Base-by-base conservation (phyloP, 2,113 vertebrate genomes). In the Balaeniceps rex region DNA sequence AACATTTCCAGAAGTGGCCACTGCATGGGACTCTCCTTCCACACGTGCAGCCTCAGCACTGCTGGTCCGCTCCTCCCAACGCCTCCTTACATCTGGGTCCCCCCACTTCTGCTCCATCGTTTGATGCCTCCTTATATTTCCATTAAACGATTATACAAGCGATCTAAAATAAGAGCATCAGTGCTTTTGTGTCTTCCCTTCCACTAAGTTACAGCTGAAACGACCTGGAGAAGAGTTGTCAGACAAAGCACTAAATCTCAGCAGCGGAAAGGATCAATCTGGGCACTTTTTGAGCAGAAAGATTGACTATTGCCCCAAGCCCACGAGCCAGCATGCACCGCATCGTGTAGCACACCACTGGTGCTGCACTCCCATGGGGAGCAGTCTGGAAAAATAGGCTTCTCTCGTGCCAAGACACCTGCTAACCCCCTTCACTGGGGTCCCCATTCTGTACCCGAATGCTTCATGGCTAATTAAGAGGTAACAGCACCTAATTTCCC, bases 401-500 rank as follows among this genome's bases (percentile, higher is more conserved):
- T 84, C 4, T 54, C 5, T n/a, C 26, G 19, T 18, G 14, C 42
- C 88, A 93, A 82, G 72, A 96, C 92, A 96, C 85, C 87, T 93
- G 88, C 81, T 93, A 95, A 44, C 61, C 79, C 70, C 38, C 74
- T 89, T 84, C 1, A 0, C 47, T 79, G 36, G 17, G 19, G 63
- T 87, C 49, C 58, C 54, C 16, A 12, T 29, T 71, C 65, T 52
- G 40, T 79, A 94, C 94, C 94, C 49, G 65, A 84, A 88, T 44
- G 52, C 46, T 93, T 93, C 95, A 96, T 64, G 95, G 92, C 89
- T 91, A 97, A 97, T 93, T 94, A 96, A 91, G 92, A 96, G 66
- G 78, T 80, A 97, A 91, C 80, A 97, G 65, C 68, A 86, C 74
- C 60, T 55, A 94, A 95, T 93, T 71, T 83, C 91, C 95, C 69